A percentile compares a stretch with the other conserved stretches of the same genome.
Conservation (phyloP, 2,113 vertebrate species). For the Vulpes lagopus region DNA sequence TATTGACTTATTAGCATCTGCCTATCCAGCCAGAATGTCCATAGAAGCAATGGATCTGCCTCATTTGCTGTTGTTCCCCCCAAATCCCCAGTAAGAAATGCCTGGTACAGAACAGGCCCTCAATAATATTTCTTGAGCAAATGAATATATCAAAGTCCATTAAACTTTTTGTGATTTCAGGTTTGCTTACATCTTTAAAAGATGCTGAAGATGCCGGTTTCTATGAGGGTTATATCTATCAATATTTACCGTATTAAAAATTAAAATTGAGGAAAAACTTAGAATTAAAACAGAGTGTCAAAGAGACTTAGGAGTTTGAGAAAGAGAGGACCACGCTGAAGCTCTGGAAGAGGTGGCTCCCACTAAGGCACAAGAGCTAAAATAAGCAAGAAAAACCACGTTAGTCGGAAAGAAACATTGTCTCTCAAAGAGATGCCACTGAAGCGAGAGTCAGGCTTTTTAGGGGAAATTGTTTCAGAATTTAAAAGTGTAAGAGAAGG, state of each 20-base stretch:
- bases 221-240: not conserved
- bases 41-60: not conserved
- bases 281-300: not conserved
- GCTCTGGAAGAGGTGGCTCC: not conserved
- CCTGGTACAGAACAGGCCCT: not conserved
- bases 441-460: not conserved
- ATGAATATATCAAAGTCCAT: not conserved
- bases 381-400: not conserved
- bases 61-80: not conserved
- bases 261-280: not conserved
- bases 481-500: constrained; percentile 10
- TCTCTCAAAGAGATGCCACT: not conserved
- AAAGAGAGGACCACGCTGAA: not conserved
- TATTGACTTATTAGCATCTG: not conserved
- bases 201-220: not conserved
- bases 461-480: not conserved
- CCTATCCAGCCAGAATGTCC: not conserved
- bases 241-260: not conserved
- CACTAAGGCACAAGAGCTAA: not conserved
- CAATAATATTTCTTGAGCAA: not conserved
- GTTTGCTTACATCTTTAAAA: not conserved
- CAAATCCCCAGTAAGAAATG: not conserved
- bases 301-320: not conserved
- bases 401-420: not conserved
- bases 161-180: not conserved